Base-by-base conservation (phyloP, 2,888 invertebrate genomes). In the Melanotus villosus region DNA sequence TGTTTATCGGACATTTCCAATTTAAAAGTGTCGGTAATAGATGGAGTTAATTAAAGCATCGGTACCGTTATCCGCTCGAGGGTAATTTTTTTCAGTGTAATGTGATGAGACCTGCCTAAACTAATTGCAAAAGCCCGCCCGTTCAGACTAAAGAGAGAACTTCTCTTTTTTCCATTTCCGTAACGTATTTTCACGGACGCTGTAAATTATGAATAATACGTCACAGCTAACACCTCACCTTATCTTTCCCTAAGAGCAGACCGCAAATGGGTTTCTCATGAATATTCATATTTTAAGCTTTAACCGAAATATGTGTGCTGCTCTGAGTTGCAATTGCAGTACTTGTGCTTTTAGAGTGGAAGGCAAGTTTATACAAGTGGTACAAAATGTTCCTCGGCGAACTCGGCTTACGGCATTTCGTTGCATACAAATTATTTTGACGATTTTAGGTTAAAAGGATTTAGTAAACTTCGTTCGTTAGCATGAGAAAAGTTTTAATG, bases 401-500 rank as follows among this genome's bases (percentile, higher is more conserved):
- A 47, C 10, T 12, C 18, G 26, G 16, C 50, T 23, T 14, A 2
- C 16, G 12, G 36, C 10, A n/a, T 7, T 38, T 12, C 16, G 23
- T 19, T 38, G 26, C 47, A 59, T 65, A 58, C 58, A 50, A 65
- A 58, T 65, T 58, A 59, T 65, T 58, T 26, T 32, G 41, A 59
- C 58, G 45, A 52, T 59, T 57, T 52, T 52, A 26, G 47, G 58
- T 58, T 58, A 50, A 56, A 65, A 65, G 58, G 58, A 58, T 65
- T 65, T n/a, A 58, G 18, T 10, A 1, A 50, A 58, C 58, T 58
- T 38, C 38, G 36, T 65, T 65, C 26, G 34, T 58, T 65, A 58
- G 50, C 50, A 36, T 10, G n/a, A 30, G 26, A 65, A 65, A 65
- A 58, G 47, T 58, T 65, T 65, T 58, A 36, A 50, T 58, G 65